Evolutionary conservation across 2,797 vertebrate species (phyloP), one percentile per base, ranked within the genome.

Genomic region (Pipistrellus kuhlii): DNA sequence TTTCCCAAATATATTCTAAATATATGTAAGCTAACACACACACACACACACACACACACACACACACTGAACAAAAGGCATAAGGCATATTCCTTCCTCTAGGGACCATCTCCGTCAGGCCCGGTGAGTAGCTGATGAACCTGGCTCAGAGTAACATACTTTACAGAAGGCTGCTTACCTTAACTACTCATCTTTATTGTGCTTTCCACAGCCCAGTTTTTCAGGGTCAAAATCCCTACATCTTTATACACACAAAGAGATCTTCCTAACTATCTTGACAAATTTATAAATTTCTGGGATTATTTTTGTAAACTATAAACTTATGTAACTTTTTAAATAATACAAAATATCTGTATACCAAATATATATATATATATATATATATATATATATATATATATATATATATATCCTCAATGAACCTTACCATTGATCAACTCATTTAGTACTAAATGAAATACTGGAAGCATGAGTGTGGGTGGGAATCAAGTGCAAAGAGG

Each of bases 371-470:
- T 51, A 51, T 51, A 51, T 14, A 51, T 51, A 51, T 51, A 51
- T 86, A 38, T 80, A 30, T 35, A 48, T 51, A 51, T 51, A 51
- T 51, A 51, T 51, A 51, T 51, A 51, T 51, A 51, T 51, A 51
- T 51, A 51, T 86, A 38, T 80, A 30, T 30, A n/a, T 88, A 53
- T 35, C 25, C 13, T 69, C 66, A 83, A 27, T 46, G 6, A 25
- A 73, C 3, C 25, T 73, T 68, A 82, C 27, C 48, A 78, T 95
- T 68, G 69, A 4, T 17, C 35, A 11, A 59, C 14, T 87, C 14
- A 62, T 53, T 91, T 71, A 88, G 6, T 62, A 69, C 59, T 85
- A 59, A 90, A 48, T 72, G 21, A 94, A 94, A 76, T 53, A 87
- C 44, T 85, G 9, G 9, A 25, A 53, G 6, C 48, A 1, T 55